Percentiles rank a stretch among this genome's conserved stretches.
phyloP scores from a whole-genome alignment of 2,888 invertebrate species.

The Buathra laborator region DNA sequence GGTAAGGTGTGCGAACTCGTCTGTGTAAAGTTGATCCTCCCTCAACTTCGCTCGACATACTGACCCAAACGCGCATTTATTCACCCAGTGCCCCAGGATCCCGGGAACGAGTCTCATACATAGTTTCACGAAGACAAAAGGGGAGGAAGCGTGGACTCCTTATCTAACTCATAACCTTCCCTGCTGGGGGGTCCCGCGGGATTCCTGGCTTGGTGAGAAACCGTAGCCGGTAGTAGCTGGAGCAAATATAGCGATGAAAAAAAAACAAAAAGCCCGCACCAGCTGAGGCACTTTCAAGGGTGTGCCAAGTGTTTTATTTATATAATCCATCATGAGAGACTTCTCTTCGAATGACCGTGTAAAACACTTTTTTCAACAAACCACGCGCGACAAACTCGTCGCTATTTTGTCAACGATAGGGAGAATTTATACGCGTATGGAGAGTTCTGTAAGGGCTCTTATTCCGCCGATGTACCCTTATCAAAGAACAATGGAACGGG shows the following conservation, averaged over 20 bases:
- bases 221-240: background rate
- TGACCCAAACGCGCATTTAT: conserved; percentile 59
- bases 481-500: background rate
- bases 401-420: conserved; percentile 1
- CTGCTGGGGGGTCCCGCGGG: conserved; percentile 1
- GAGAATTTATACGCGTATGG: background rate
- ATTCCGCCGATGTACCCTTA: background rate
- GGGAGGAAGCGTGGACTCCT: background rate
- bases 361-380: conserved; percentile 7
- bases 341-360: background rate
- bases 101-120: conserved; percentile 6
- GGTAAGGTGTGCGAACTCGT: background rate
- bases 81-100: conserved; percentile 22
- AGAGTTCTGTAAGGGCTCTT: background rate
- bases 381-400: background rate
- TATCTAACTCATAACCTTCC: conserved; percentile 32
- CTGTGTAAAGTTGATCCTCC: conserved; percentile 29
- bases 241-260: background rate
- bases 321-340: conserved; percentile 1
- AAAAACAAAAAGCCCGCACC: conserved; percentile 4
- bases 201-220: background rate
- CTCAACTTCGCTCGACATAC: conserved; percentile 51
- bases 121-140: conserved; percentile 7
- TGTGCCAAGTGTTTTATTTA: conserved; percentile 9
- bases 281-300: background rate